Evolutionary conservation across 2,888 invertebrate species (phyloP).

Genomic region (Leucozona laternaria): DNA sequence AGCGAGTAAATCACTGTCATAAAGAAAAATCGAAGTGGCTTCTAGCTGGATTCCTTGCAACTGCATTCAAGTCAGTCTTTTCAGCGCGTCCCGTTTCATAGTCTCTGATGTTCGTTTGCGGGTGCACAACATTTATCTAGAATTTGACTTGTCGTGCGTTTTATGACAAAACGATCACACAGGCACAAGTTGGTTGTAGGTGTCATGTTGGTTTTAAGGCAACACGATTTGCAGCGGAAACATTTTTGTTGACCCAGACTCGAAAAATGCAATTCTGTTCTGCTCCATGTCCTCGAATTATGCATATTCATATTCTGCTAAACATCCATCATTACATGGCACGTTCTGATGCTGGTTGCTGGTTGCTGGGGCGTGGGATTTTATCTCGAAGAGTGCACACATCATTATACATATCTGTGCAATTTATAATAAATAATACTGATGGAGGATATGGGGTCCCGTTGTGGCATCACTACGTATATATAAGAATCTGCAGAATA

Average conservation of each 20-base stretch:
- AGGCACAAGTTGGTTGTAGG: constrained; percentile 21
- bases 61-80: constrained; percentile 13
- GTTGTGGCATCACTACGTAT: constrained; percentile 5
- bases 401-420: constrained; percentile 53
- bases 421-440: constrained; percentile 60
- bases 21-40: constrained; percentile 55
- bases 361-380: constrained; percentile 1
- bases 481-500: constrained; percentile 13
- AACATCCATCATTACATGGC: constrained; percentile 63
- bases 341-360: constrained; percentile 23
- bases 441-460: constrained; percentile 9
- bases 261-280: constrained; percentile 10
- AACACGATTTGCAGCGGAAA: constrained; percentile 32
- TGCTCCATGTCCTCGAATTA: constrained; percentile 12
- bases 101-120: neutral
- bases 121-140: constrained; percentile 30
- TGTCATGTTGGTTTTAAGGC: constrained; percentile 34
- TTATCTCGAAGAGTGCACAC: constrained; percentile 50
- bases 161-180: constrained; percentile 55
- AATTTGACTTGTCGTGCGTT: constrained; percentile 53
- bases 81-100: neutral
- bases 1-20: constrained; percentile 60
- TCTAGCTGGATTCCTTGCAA: constrained; percentile 37
- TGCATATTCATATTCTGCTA: constrained; percentile 45
- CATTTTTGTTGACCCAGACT: constrained; percentile 54